Conservation (phyloP, 1,140 invertebrate genomes). For the Trichogramma pretiosum region DNA sequence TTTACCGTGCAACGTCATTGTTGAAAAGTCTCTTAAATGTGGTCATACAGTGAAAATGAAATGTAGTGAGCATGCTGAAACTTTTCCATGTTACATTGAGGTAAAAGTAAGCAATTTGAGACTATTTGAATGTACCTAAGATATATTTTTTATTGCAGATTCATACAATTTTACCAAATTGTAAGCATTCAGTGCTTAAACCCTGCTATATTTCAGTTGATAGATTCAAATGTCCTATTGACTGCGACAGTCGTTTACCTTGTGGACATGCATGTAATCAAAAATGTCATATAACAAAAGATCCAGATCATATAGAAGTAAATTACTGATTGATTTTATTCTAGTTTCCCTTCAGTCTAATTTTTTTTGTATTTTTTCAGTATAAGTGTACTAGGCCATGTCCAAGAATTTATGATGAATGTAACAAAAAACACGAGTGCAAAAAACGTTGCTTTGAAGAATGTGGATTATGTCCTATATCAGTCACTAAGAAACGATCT, state of each 20-base stretch:
- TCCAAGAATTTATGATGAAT: not conserved
- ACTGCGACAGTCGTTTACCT: constrained; percentile 3
- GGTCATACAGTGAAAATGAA: not conserved
- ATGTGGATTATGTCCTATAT: constrained; percentile 45
- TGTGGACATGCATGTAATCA: not conserved
- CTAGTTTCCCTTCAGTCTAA: not conserved
- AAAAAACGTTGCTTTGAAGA: constrained; percentile 42
- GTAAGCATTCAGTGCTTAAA: not conserved
- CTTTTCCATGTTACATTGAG: not conserved
- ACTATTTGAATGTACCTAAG: too few relatives aligned
- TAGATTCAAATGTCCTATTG: not conserved
- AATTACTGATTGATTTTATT: not conserved
- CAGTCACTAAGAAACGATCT: constrained; percentile 38
- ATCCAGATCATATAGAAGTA: constrained; percentile 9
- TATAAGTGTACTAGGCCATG: constrained; percentile 1
- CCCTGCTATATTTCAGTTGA: not conserved
- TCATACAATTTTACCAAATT: not conserved
- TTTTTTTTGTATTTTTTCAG: constrained; percentile 2
- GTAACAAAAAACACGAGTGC: constrained; percentile 38
- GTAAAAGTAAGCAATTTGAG: too few relatives aligned
- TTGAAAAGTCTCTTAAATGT: not conserved
- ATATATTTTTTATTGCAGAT: too few relatives aligned
- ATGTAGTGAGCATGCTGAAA: not conserved
- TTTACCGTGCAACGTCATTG: not conserved
- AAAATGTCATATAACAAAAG: not conserved